These are phyloP conservation scores for Cheilinus undulatus DNA, from an alignment of 2,113 vertebrate species.

Conservation along the genomic window DNA sequence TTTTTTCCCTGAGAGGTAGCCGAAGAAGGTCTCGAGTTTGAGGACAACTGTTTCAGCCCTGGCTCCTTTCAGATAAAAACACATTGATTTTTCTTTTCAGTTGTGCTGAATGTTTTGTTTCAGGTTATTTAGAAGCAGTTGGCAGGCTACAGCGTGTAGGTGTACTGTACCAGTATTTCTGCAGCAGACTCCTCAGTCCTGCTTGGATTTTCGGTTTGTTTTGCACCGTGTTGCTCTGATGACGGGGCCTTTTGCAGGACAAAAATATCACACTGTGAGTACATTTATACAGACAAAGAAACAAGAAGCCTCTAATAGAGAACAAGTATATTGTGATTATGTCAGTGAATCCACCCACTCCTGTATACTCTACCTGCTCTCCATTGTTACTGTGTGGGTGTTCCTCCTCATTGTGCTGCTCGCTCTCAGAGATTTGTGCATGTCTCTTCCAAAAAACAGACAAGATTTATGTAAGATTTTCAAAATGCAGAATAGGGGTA, in stretches of 20 bases:
- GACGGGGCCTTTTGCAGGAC: not conserved
- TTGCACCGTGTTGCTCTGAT: constrained; percentile 18
- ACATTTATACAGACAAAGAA: not conserved
- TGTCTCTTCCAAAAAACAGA: constrained; percentile 33
- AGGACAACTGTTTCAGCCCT: constrained; percentile 26
- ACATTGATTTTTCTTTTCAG: not conserved
- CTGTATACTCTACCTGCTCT: constrained; percentile 28
- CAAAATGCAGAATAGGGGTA: not conserved
- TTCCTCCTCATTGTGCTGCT: constrained; percentile 26
- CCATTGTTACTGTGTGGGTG: constrained; percentile 22
- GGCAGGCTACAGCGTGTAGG: constrained; percentile 1
- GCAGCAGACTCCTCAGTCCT: constrained; percentile 20
- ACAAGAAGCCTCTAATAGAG: not conserved
- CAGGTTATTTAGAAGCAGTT: not conserved
- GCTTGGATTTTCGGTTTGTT: constrained; percentile 11
- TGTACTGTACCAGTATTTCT: constrained; percentile 55
- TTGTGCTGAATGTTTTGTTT: not conserved
- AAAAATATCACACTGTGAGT: not conserved
- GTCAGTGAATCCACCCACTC: constrained; percentile 15
- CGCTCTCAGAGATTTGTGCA: not conserved
- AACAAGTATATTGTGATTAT: not conserved
- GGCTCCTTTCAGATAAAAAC: constrained; percentile 42
- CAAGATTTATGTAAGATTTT: not conserved
- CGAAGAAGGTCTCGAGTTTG: constrained; percentile 24
- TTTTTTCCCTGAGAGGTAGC: constrained; percentile 27